phyloP scores from a whole-genome alignment of 2,113 vertebrate genomes.

The Phocoena sinus region DNA sequence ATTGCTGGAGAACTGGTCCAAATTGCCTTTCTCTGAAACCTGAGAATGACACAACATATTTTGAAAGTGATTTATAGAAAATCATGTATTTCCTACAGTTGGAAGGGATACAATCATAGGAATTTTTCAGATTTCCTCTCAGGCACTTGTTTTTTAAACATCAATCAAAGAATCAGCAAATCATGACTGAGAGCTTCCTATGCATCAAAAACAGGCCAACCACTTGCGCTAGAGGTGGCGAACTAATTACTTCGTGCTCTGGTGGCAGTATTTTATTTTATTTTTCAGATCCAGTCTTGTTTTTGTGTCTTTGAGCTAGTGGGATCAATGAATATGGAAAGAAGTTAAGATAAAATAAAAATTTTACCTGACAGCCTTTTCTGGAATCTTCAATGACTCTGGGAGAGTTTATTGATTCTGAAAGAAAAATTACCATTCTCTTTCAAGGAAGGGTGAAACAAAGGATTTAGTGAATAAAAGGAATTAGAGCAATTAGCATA shows the following conservation, averaged over 20 bases:
- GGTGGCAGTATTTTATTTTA: not conserved
- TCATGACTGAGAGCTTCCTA: not conserved
- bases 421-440: constrained; percentile 57
- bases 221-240: not conserved
- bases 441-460: constrained; percentile 44
- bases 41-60: constrained; percentile 58
- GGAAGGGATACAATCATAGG: constrained; percentile 51
- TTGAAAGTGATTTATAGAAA: constrained; percentile 68
- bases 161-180: constrained; percentile 58
- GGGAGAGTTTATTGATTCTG: constrained; percentile 69
- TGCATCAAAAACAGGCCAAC: constrained; percentile 24
- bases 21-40: constrained; percentile 63
- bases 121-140: constrained; percentile 47
- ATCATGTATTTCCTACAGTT: constrained; percentile 52
- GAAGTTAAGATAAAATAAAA: constrained; percentile 63
- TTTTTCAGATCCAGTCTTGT: constrained; percentile 19
- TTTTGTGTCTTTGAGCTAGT: constrained; percentile 49
- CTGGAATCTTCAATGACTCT: constrained; percentile 57
- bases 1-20: constrained; percentile 53
- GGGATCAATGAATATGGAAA: constrained; percentile 31
- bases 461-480: constrained; percentile 70
- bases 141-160: constrained; percentile 46
- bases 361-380: constrained; percentile 58
- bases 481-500: constrained; percentile 60
- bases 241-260: constrained; percentile 47